Evolutionary conservation across 1,140 invertebrate species (phyloP), one percentile per base, ranked within the genome.

Genomic region (Zaprionus kolodkinae): DNA sequence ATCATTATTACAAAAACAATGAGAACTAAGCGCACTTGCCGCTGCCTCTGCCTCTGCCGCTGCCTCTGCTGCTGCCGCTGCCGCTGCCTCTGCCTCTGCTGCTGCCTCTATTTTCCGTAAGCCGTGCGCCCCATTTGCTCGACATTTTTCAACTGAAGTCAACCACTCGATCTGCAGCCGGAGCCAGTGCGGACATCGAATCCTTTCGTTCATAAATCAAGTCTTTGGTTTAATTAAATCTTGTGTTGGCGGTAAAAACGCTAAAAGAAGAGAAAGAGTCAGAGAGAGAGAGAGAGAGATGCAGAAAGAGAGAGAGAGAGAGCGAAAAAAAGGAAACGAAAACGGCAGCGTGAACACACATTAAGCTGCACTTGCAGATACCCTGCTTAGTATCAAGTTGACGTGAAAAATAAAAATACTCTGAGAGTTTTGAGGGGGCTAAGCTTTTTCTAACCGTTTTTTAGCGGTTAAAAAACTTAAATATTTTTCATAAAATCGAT

Each of bases 171-270:
- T 59, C 54, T 62, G 67, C 72, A 52, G 62, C 33, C 62, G 45
- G 36, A 55, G 57, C 38, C 59, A 67, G 66, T 76, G 68, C 71
- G 75, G 76, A 78, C 76, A 82, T 84, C 81, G 87, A 92, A 92
- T 92, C 91, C 91, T 92, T 92, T 92, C 91, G 87, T 89, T 91
- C 91, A 92, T 92, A 92, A 92, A 92, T 92, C 91, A 92, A 92
- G 91, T 92, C 91, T 91, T 92, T 91, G 91, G 91, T 92, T 92
- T 92, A 92, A 92, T 92, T 92, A 92, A 92, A 92, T 92, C 91
- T 92, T 92, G 91, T 90, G 91, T 90, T 92, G 91, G 90, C 91
- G 86, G 90, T 91, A 92, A 92, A 91, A 91, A 83, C 78, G 82
- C 88, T 75, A 75, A 77, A 77, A 84, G 72, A 82, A 81, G 35